These are phyloP conservation scores for Urophycis tenuis DNA, from an alignment of 2,797 vertebrate genomes.

Conservation along the genomic window DNA sequence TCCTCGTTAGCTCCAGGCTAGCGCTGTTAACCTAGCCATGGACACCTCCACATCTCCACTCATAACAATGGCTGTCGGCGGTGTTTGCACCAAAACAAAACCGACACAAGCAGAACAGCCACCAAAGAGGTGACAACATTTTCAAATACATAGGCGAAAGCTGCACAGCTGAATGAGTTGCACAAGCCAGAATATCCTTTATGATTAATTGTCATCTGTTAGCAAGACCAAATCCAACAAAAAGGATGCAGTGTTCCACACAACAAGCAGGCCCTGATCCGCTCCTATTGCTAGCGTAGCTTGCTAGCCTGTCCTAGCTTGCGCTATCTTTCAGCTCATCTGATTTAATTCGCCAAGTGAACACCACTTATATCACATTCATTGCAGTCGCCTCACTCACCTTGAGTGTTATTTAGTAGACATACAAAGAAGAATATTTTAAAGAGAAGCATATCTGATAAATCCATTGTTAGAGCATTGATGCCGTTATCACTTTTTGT, in stretches of 20 bases:
- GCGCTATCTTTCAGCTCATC: conserved; percentile 36
- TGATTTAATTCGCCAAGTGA: conserved; percentile 44
- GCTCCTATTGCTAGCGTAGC: conserved; percentile 44
- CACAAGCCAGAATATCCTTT: neutral
- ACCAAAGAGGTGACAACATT: neutral
- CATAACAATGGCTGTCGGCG: conserved; percentile 70
- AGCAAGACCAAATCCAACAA: conserved; percentile 43
- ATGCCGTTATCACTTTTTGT: conserved; percentile 71
- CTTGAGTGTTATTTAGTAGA: conserved; percentile 58
- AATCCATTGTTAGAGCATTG: conserved; percentile 73
- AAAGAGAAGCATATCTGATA: conserved; percentile 62
- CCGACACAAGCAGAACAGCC: neutral
- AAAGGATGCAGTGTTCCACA: conserved; percentile 67
- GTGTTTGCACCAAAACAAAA: conserved; percentile 52
- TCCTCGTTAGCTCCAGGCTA: conserved; percentile 46
- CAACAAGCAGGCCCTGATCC: conserved; percentile 68
- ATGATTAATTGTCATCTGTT: conserved; percentile 14
- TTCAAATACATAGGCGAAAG: neutral
- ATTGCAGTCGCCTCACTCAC: conserved; percentile 56
- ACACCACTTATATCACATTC: conserved; percentile 28
- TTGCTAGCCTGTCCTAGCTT: conserved; percentile 31
- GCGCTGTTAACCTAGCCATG: conserved; percentile 40
- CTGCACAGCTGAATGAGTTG: neutral
- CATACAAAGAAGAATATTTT: conserved; percentile 60
- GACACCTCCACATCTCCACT: conserved; percentile 53